Conservation (phyloP, 92 coral and sea anemone species). For the Parazoanthus swiftii region DNA sequence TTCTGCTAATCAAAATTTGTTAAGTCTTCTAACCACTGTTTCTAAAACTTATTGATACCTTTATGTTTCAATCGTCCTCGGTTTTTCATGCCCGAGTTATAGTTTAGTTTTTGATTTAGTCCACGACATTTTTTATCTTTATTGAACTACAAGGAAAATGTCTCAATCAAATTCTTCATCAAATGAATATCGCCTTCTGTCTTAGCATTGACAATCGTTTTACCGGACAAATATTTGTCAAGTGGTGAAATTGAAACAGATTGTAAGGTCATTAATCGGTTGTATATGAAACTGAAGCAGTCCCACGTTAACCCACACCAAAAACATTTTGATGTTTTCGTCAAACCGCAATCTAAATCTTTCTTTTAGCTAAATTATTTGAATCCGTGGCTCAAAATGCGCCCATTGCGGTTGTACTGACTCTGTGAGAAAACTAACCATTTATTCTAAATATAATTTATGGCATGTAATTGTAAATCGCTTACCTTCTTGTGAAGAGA, state of each 20-base stretch:
- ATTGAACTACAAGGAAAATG: background rate
- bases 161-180: background rate
- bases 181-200: background rate
- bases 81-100: background rate
- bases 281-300: background rate
- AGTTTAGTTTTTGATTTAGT: background rate
- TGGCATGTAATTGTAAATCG: background rate
- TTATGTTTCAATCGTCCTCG: background rate
- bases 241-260: background rate
- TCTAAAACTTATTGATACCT: background rate
- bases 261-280: background rate
- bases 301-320: conserved; percentile 1
- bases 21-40: conserved; percentile 10
- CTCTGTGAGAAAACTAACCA: background rate
- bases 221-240: background rate
- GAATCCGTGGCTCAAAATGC: background rate
- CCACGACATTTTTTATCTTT: no score
- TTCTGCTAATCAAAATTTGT: conserved; percentile 7
- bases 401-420: background rate
- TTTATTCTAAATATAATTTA: background rate
- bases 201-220: conserved; percentile 7
- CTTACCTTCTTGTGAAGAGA: conserved; percentile 38
- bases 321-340: background rate
- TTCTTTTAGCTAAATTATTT: background rate
- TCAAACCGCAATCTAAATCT: conserved; percentile 23